These are phyloP conservation scores for Tinea semifulvella DNA, from an alignment of 2,888 invertebrate species.

Conservation along the genomic window DNA sequence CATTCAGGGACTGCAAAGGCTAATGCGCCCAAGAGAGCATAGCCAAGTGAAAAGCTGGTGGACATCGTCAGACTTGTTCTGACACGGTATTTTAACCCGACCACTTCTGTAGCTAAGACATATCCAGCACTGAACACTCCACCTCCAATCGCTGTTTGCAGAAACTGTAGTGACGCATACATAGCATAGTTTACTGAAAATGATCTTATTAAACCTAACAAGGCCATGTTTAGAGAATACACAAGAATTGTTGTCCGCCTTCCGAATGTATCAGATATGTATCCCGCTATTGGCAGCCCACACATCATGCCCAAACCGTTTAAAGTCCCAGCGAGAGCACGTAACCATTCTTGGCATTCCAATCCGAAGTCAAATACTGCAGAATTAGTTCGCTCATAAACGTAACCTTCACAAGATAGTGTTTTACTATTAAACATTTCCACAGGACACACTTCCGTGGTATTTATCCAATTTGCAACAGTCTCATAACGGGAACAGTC, in stretches of 20 bases:
- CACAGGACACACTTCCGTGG: conserved; percentile 31
- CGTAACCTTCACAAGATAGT: conserved; percentile 39
- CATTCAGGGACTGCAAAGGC: conserved; percentile 76
- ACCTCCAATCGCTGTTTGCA: conserved; percentile 51
- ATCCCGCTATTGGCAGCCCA: conserved; percentile 73
- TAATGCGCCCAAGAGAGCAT: conserved; percentile 71
- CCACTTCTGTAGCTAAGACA: conserved; percentile 75
- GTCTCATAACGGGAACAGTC: conserved; percentile 42
- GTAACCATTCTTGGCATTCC: conserved; percentile 71
- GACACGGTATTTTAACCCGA: conserved; percentile 77
- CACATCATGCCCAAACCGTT: conserved; percentile 77
- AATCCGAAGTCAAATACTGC: conserved; percentile 51
- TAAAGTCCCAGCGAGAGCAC: conserved; percentile 78
- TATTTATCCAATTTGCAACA: conserved; percentile 18
- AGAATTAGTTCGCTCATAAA: conserved; percentile 44
- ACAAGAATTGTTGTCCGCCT: conserved; percentile 45
- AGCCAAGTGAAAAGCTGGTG: conserved; percentile 77
- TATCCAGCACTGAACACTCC: conserved; percentile 53
- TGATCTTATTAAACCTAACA: conserved; percentile 44
- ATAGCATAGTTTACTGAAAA: conserved; percentile 52
- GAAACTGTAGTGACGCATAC: conserved; percentile 46
- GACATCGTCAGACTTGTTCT: conserved; percentile 75
- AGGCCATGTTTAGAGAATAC: conserved; percentile 46
- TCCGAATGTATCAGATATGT: conserved; percentile 71
- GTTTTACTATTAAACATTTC: conserved; percentile 36